These are phyloP conservation scores for Drosophila incognita DNA, from an alignment of 2,888 invertebrate genomes.

Conservation along the genomic window DNA sequence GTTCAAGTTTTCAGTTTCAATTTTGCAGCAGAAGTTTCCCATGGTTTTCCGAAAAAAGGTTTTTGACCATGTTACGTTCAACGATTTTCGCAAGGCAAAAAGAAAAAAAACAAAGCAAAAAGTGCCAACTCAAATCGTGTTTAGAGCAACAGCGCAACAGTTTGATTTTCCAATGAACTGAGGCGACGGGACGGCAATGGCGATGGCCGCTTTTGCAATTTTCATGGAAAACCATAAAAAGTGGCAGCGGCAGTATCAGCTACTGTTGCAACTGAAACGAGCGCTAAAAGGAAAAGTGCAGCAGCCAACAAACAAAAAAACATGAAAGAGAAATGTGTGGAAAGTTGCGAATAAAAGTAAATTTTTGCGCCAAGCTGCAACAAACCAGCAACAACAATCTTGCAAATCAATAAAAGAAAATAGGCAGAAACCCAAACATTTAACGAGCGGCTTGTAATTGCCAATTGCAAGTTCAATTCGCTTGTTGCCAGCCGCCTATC, in stretches of 20 bases:
- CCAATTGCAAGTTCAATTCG: slow-evolving; percentile 50
- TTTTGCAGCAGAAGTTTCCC: slow-evolving; percentile 29
- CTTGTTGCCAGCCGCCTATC: slow-evolving; percentile 16
- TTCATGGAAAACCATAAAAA: slow-evolving; percentile 78
- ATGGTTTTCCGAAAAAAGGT: slow-evolving; percentile 24
- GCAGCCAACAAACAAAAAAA: slow-evolving; percentile 32
- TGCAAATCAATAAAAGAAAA: slow-evolving; percentile 36
- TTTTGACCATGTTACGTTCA: slow-evolving; percentile 39
- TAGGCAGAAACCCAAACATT: slow-evolving; percentile 51
- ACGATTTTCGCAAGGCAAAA: slow-evolving; percentile 40
- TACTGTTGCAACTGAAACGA: slow-evolving; percentile 43
- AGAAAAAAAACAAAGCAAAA: slow-evolving; percentile 14
- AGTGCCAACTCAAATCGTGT: slow-evolving; percentile 52
- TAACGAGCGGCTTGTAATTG: slow-evolving; percentile 55
- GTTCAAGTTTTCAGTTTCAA: slow-evolving; percentile 20
- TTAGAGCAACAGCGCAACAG: slow-evolving; percentile 63
- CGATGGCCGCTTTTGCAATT: slow-evolving; percentile 54
- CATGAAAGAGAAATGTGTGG: slow-evolving; percentile 74
- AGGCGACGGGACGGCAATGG: slow-evolving; percentile 18
- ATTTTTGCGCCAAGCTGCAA: slow-evolving; percentile 44
- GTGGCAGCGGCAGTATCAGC: slow-evolving; percentile 20
- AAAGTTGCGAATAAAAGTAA: slow-evolving; percentile 74
- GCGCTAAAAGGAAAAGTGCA: slow-evolving; percentile 76
- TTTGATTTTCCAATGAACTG: slow-evolving; percentile 71
- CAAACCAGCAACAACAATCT: slow-evolving; percentile 25